A percentile compares a stretch with the other conserved stretches of the same genome.
These are phyloP conservation scores for Dolichomitus sp. DNA, from an alignment of 2,888 invertebrate genomes.

Conservation along the genomic window DNA sequence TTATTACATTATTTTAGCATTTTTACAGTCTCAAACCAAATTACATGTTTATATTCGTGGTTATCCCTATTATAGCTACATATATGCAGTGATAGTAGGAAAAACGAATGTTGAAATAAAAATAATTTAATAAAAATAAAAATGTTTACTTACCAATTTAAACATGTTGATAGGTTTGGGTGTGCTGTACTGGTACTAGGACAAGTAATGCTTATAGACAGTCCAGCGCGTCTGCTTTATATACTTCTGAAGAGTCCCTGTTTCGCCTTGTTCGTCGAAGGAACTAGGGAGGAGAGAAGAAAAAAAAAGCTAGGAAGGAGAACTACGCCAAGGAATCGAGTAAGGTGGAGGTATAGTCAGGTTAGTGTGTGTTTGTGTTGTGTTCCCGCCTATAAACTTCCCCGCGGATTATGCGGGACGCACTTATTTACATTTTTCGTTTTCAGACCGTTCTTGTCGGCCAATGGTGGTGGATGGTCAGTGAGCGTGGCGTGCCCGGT, in stretches of 20 bases:
- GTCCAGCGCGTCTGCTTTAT: conserved; percentile 52
- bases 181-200: conserved; percentile 55
- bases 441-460: conserved; percentile 14
- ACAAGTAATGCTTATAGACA: conserved; percentile 61
- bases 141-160: conserved; percentile 85
- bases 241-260: conserved; percentile 50
- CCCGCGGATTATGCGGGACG: conserved; percentile 11
- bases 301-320: conserved; percentile 26
- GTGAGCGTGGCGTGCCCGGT: conserved; percentile 31
- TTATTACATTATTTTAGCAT: no score
- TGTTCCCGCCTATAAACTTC: background rate
- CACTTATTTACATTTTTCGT: conserved; percentile 50
- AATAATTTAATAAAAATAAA: no score
- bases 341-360: background rate
- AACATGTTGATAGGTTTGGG: conserved; percentile 81
- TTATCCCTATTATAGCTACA: no score
- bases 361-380: background rate
- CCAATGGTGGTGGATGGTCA: conserved; percentile 66
- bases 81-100: no score
- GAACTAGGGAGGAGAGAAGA: conserved; percentile 48
- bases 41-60: no score
- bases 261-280: conserved; percentile 35
- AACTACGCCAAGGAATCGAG: conserved; percentile 7
- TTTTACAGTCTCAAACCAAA: no score
- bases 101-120: background rate